Evolutionary conservation across 2,113 vertebrate genomes (phyloP).

Genomic region (Enhydra lutris): DNA sequence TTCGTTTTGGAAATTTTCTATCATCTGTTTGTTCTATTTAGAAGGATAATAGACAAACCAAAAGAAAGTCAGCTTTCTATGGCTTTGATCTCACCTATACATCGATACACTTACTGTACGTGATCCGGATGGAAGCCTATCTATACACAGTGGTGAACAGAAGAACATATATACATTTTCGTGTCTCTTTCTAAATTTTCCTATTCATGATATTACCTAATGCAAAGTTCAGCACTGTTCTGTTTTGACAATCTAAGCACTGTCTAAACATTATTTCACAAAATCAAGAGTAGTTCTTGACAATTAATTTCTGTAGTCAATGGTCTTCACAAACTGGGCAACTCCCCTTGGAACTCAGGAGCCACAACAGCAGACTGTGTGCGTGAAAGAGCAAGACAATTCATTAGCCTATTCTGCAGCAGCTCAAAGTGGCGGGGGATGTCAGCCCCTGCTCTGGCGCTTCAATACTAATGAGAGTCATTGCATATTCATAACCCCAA

Average conservation of each 20-base stretch:
- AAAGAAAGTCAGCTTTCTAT: conserved; percentile 32
- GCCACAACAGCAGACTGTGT: conserved; percentile 71
- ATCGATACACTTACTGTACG: neutral
- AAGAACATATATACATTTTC: neutral
- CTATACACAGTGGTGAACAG: neutral
- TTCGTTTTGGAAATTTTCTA: conserved; percentile 68
- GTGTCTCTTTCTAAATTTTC: conserved; percentile 50
- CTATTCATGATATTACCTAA: conserved; percentile 59
- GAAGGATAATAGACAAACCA: conserved; percentile 69
- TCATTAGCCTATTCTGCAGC: conserved; percentile 87
- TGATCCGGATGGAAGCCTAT: neutral
- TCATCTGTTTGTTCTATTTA: conserved; percentile 64
- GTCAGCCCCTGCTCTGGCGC: conserved; percentile 83
- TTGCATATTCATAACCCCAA: conserved; percentile 92
- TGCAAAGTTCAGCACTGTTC: conserved; percentile 74
- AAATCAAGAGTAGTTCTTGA: conserved; percentile 79
- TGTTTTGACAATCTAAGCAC: conserved; percentile 81
- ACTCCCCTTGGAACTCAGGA: conserved; percentile 80
- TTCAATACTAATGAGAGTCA: conserved; percentile 92
- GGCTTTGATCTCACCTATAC: neutral
- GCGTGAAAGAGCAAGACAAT: conserved; percentile 86
- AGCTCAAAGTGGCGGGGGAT: conserved; percentile 87
- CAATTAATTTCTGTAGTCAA: conserved; percentile 83
- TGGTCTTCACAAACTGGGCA: conserved; percentile 81
- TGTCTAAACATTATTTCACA: conserved; percentile 78